These are phyloP conservation scores for Anarsia innoxiella DNA, from an alignment of 2,888 invertebrate species.

Conservation along the genomic window DNA sequence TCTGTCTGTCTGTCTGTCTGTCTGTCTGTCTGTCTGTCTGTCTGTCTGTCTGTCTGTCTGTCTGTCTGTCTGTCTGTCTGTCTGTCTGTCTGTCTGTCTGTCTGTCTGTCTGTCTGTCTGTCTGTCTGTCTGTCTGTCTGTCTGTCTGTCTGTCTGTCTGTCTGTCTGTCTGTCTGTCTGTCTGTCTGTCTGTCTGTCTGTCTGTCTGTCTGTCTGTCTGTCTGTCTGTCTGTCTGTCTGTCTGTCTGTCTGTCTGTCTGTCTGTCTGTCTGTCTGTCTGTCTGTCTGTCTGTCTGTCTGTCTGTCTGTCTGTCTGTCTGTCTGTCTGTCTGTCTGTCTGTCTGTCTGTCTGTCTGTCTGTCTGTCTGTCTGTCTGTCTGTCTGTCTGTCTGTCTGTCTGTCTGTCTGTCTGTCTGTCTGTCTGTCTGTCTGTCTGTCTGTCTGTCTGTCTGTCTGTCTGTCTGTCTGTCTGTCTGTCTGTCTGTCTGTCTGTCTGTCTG, in stretches of 20 bases:
- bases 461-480: constrained; percentile 1
- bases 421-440: constrained; percentile 1
- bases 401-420: constrained; percentile 1
- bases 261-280: constrained; percentile 1
- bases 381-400: constrained; percentile 1
- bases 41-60: constrained; percentile 1
- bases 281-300: constrained; percentile 1
- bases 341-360: constrained; percentile 1
- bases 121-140: constrained; percentile 1
- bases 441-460: constrained; percentile 1
- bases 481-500: constrained; percentile 1
- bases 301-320: constrained; percentile 1
- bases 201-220: constrained; percentile 1
- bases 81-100: constrained; percentile 1
- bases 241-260: constrained; percentile 1
- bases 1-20: constrained; percentile 1
- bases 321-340: constrained; percentile 1
- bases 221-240: constrained; percentile 1
- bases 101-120: constrained; percentile 1
- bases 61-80: constrained; percentile 1
- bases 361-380: constrained; percentile 1
- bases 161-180: constrained; percentile 1
- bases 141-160: constrained; percentile 1
- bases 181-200: constrained; percentile 1
- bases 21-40: constrained; percentile 1